Conservation (phyloP, 1,140 invertebrate genomes). For the Acromyrmex heyeri region DNA sequence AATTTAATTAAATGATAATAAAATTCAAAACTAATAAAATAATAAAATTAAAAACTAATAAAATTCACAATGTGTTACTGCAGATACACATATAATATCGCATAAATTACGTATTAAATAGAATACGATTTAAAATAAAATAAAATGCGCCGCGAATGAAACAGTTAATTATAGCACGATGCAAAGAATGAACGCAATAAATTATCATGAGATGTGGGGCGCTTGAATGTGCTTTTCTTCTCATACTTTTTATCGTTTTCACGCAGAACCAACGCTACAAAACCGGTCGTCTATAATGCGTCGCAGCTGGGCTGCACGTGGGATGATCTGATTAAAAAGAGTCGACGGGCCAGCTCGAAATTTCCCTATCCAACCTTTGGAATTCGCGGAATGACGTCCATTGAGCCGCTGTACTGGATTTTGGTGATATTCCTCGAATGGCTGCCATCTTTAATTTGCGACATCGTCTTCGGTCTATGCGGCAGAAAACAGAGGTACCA, state of each 20-base stretch:
- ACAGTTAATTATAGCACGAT: background rate
- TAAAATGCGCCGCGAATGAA: background rate
- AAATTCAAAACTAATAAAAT: background rate
- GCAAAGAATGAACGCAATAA: background rate
- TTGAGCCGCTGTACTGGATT: conserved; percentile 72
- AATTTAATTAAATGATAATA: background rate
- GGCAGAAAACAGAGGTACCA: conserved; percentile 78
- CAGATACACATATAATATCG: background rate
- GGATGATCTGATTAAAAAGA: conserved; percentile 77
- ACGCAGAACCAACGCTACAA: background rate
- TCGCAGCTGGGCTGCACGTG: conserved; percentile 77
- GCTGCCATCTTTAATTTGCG: conserved; percentile 79
- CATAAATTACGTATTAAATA: background rate
- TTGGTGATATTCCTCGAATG: conserved; percentile 79
- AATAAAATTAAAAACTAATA: background rate
- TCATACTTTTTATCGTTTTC: background rate
- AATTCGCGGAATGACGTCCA: conserved; percentile 79
- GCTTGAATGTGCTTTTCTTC: background rate
- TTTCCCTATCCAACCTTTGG: conserved; percentile 81
- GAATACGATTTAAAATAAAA: too few relatives aligned
- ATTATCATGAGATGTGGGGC: background rate
- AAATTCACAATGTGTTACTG: background rate
- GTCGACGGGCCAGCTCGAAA: conserved; percentile 67
- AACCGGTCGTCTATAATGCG: conserved; percentile 73
- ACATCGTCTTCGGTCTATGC: conserved; percentile 70